Conservation (phyloP, 1,140 invertebrate genomes). For the Phenacoccus solenopsis region DNA sequence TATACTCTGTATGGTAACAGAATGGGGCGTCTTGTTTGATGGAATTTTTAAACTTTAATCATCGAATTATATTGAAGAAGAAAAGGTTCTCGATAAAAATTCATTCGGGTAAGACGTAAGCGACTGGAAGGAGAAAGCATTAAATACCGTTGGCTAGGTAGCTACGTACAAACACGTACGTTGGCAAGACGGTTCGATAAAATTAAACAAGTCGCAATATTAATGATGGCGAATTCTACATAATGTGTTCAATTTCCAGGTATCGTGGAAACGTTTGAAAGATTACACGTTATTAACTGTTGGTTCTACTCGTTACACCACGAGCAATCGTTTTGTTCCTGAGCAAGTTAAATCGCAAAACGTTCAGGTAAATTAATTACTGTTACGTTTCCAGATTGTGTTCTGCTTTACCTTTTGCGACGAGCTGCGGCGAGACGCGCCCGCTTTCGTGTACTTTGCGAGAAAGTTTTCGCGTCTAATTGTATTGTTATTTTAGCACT, state of each 20-base stretch:
- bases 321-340: slow-evolving; percentile 13
- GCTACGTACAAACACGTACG: no score
- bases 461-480: not conserved
- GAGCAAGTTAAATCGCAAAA: slow-evolving; percentile 15
- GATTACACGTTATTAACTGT: slow-evolving; percentile 61
- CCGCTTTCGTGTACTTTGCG: not conserved
- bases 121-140: not conserved
- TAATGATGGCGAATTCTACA: not conserved
- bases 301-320: slow-evolving; percentile 54
- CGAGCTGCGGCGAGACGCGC: no score
- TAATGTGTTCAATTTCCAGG: slow-evolving; percentile 36
- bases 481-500: slow-evolving; percentile 45
- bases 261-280: slow-evolving; percentile 53
- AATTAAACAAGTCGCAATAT: not conserved
- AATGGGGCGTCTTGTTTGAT: no score
- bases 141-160: no score
- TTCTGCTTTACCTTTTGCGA: no score
- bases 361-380: slow-evolving; percentile 4
- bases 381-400: no score
- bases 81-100: no score
- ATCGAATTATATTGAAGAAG: no score
- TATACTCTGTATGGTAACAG: no score
- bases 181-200: no score
- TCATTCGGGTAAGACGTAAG: not conserved
- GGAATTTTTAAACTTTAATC: no score